Evolutionary conservation across 2,797 vertebrate genomes (phyloP).

Genomic region (Aythya fuligula): DNA sequence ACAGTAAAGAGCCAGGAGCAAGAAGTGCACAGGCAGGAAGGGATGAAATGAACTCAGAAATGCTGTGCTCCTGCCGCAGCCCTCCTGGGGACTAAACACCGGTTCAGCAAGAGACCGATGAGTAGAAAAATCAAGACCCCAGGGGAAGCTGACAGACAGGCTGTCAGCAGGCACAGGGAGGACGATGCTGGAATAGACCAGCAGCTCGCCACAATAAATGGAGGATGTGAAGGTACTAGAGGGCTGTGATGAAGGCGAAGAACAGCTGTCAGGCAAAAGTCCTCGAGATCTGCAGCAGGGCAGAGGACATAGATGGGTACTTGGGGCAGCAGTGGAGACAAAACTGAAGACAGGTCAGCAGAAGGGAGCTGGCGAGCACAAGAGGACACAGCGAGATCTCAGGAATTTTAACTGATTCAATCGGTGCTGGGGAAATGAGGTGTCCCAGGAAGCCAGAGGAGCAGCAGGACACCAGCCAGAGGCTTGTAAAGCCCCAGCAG

Average conservation of each 20-base stretch:
- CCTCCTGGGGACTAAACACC: constrained; percentile 10
- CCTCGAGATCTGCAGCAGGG: neutral
- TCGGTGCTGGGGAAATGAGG: neutral
- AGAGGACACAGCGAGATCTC: neutral
- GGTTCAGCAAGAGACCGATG: neutral
- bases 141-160: neutral
- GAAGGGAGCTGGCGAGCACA: neutral
- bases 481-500: neutral
- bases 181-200: neutral
- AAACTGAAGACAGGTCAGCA: neutral
- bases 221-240: neutral
- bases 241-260: neutral
- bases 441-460: neutral
- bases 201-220: neutral
- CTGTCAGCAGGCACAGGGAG: neutral
- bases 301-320: neutral
- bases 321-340: neutral
- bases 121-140: neutral
- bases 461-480: neutral
- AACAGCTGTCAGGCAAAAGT: neutral
- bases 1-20: constrained; percentile 54
- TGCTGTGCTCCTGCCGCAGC: neutral
- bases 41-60: constrained; percentile 11
- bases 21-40: constrained; percentile 34
- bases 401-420: neutral